Base-by-base conservation (phyloP, 2,888 invertebrate species). In the Drosophila lutescens region DNA sequence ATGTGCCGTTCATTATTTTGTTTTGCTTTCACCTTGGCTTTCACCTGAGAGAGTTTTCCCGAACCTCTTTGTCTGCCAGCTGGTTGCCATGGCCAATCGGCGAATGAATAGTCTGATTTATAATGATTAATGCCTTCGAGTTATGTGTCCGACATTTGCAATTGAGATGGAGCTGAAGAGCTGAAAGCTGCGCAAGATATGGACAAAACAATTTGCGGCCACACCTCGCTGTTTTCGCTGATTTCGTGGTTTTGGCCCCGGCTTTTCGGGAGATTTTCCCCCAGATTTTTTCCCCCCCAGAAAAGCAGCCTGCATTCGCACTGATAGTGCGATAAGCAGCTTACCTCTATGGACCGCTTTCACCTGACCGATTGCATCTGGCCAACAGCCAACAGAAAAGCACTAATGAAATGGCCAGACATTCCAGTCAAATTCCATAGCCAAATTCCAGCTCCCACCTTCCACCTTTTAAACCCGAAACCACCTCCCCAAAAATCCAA, bases 71-170 rank as follows among this genome's bases (percentile, higher is more conserved):
- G 51, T 60, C 54, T 53, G 67, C 17, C 17, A 55, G 49, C 32
- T 30, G 58, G 57, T 30, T 47, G 17, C 49, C 68, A 57, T 44
- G 40, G 76, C 76, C 74, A 74, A 74, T 74, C 71, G 61, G 61
- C 72, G 77, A 74, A 74, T 80, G 81, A 80, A 84, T 74, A 58
- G 81, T 72, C 81, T 89, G 83, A 83, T 83, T 83, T 89, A 83
- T 83, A 84, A 81, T 83, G 83, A 83, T 83, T 84, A 87, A 88
- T 83, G 85, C 62, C 73, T 30, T 72, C 77, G 74, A 84, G 73
- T 63, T 83, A 69, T 82, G 88, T 66, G 53, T 38, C 80, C 63
- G 50, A 70, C 72, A 77, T 62, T 61, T 63, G 60, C 62, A 66
- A 46, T 63, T 57, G 58, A 73, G 70, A 38, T 41, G 59, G 57